Conservation (phyloP, 1,140 invertebrate genomes). For the Maniola jurtina region DNA sequence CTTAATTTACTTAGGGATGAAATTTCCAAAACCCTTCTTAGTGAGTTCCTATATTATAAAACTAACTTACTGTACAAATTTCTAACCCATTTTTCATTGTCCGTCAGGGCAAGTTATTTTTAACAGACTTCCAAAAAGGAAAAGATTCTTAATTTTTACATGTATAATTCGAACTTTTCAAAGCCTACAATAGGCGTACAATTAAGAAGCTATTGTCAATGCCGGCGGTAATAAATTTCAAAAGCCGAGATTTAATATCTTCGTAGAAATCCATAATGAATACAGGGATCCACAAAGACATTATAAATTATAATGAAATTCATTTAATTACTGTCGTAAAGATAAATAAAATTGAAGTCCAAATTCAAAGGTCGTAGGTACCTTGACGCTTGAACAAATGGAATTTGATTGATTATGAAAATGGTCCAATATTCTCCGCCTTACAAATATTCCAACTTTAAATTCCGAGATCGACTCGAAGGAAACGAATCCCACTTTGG, state of each 20-base stretch:
- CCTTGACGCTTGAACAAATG: slow-evolving; percentile 31
- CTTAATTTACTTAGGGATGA: too few relatives aligned
- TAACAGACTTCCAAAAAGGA: too few relatives aligned
- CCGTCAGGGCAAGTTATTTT: too few relatives aligned
- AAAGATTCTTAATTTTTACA: too few relatives aligned
- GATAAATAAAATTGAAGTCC: neutral
- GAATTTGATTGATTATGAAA: slow-evolving; percentile 45
- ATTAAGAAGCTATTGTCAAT: too few relatives aligned
- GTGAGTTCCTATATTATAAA: too few relatives aligned
- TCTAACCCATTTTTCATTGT: too few relatives aligned
- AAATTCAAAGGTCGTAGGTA: slow-evolving; percentile 18
- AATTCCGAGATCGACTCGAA: slow-evolving; percentile 34
- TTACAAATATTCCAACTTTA: slow-evolving; percentile 38
- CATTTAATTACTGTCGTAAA: slow-evolving; percentile 20
- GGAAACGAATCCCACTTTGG: slow-evolving; percentile 44
- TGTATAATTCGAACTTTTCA: too few relatives aligned
- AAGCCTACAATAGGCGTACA: too few relatives aligned
- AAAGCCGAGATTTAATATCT: neutral
- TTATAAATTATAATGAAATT: neutral
- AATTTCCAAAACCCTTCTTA: too few relatives aligned
- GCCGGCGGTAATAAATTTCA: neutral
- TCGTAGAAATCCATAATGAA: neutral
- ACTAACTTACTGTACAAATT: too few relatives aligned
- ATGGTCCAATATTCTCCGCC: slow-evolving; percentile 36
- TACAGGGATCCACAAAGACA: neutral